A percentile compares a stretch with the other conserved stretches of the same genome.
phyloP scores from a whole-genome alignment of 2,888 invertebrate genomes.

The Eueremaeus valkanovi region DNA sequence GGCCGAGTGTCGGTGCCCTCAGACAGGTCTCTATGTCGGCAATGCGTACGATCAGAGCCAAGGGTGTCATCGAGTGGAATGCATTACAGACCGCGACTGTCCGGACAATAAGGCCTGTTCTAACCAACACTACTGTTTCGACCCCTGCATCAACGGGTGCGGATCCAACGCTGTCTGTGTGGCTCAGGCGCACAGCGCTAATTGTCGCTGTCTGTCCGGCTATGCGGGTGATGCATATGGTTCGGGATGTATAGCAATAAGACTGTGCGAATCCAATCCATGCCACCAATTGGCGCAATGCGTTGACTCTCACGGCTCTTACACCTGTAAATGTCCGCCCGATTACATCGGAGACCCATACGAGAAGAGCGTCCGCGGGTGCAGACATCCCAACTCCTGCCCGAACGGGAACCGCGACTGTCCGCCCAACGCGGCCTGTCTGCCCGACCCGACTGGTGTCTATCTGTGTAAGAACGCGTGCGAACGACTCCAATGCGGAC shows the following conservation, averaged over 20 bases:
- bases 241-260: constrained; percentile 49
- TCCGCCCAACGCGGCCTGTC: constrained; percentile 63
- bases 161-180: constrained; percentile 85
- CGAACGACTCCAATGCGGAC: constrained; percentile 60
- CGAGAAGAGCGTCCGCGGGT: constrained; percentile 53
- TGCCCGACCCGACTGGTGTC: constrained; percentile 66
- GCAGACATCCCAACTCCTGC: constrained; percentile 56
- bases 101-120: constrained; percentile 60
- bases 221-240: constrained; percentile 67
- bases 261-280: constrained; percentile 55
- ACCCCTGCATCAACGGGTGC: constrained; percentile 67
- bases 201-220: constrained; percentile 79
- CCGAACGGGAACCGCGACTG: constrained; percentile 82
- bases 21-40: constrained; percentile 72
- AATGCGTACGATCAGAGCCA: constrained; percentile 74
- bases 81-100: constrained; percentile 57
- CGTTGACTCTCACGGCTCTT: constrained; percentile 67
- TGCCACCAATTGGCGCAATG: constrained; percentile 78
- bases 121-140: constrained; percentile 68
- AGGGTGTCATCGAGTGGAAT: constrained; percentile 49
- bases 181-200: constrained; percentile 84
- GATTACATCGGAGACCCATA: constrained; percentile 53
- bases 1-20: constrained; percentile 82
- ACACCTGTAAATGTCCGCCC: constrained; percentile 78
- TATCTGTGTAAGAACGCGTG: constrained; percentile 52